Evolutionary conservation across 2,797 vertebrate genomes (phyloP), one percentile per base, ranked within the genome.

Genomic region (Uromys caudimaculatus): DNA sequence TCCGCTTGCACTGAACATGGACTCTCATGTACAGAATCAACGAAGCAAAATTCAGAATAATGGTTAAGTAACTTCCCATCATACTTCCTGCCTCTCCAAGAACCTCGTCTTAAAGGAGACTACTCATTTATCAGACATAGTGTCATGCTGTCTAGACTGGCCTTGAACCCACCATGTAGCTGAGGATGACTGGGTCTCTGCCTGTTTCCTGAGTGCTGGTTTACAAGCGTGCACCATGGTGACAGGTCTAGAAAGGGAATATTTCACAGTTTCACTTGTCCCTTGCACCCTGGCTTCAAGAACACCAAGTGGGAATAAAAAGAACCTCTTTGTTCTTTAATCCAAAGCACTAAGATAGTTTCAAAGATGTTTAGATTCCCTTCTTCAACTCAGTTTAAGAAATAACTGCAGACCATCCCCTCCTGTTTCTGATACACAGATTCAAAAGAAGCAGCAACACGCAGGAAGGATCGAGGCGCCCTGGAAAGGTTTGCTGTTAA

Each of bases 381-480:
- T 79, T 94, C 69, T 90, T 75, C 1, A 2, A 90, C 81, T 47
- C 41, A 50, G 54, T 84, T 95, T 91, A 73, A 56, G 78, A 56
- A 83, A 82, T 93, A 85, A 38, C 38, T 52, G 38, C 13, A 23
- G 52, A 62, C 7, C 60, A 16, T 50, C 47, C 29, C 3, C 52
- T 47, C 4, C 11, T 13, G 58, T 64, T 52, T 19, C 21, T 11
- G 21, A 35, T 21, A 82, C n/a, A 56, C 71, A 84, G 16, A 58
- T 69, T 78, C 35, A 69, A 38, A 6, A n/a, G 76, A 35, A 62
- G 32, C 41, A 38, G 60, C 76, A 88, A 88, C 81, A 90, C 9
- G 60, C 21, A 44, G 94, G 79, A 96, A 44, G 35, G 35, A 56
- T 67, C 32, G 7, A 90, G 47, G 94, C 92, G 44, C 90, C 76